These are phyloP conservation scores for Anguilla rostrata DNA, from an alignment of 2,113 vertebrate genomes.

Conservation along the genomic window DNA sequence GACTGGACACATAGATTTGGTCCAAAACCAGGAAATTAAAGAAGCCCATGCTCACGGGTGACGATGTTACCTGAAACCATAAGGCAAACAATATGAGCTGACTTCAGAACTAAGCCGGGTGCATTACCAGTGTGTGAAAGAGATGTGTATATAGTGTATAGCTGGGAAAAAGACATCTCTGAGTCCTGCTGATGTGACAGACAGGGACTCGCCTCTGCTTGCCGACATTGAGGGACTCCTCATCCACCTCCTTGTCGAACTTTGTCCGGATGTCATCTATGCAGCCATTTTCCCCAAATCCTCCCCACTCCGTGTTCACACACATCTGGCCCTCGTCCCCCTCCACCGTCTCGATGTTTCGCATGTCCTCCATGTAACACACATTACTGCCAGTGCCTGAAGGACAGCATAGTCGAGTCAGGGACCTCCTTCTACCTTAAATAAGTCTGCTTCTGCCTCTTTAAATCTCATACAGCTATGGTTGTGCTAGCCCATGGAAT, in stretches of 20 bases:
- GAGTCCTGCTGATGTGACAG: neutral
- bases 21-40: too few relatives aligned
- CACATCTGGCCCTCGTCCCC: slow-evolving; percentile 82
- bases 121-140: too few relatives aligned
- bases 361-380: slow-evolving; percentile 97
- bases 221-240: slow-evolving; percentile 84
- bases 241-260: slow-evolving; percentile 85
- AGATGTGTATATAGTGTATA: too few relatives aligned
- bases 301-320: slow-evolving; percentile 95
- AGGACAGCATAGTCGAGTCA: slow-evolving; percentile 16
- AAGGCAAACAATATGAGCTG: too few relatives aligned
- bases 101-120: too few relatives aligned
- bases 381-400: slow-evolving; percentile 89
- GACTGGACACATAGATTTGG: too few relatives aligned
- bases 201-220: slow-evolving; percentile 80
- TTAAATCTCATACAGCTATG: neutral
- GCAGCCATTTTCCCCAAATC: slow-evolving; percentile 87
- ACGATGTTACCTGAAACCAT: too few relatives aligned
- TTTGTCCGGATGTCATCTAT: slow-evolving; percentile 82
- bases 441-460: neutral
- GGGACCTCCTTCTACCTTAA: neutral
- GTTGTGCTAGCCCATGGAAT: too few relatives aligned
- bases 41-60: too few relatives aligned
- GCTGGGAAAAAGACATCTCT: too few relatives aligned
- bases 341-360: slow-evolving; percentile 80